Conservation (phyloP, 1,140 invertebrate genomes). For the Hormaphis cornu region DNA sequence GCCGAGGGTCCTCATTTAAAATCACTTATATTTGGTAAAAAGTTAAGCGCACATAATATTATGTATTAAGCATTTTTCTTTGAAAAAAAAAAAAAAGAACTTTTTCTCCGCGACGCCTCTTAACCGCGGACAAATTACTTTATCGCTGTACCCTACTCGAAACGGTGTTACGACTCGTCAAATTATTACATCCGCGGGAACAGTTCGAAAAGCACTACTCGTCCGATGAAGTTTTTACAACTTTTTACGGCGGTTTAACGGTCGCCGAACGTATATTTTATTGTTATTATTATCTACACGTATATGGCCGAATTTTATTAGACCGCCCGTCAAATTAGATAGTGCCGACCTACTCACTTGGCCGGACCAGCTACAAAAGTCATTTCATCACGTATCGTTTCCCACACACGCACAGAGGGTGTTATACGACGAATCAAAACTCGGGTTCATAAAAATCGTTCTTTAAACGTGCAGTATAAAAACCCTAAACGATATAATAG, state of each 20-base stretch:
- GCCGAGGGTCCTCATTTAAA: too few relatives aligned
- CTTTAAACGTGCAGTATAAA: not conserved
- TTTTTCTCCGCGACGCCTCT: not conserved
- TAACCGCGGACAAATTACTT: not conserved
- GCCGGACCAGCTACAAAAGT: not conserved
- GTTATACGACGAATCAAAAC: slow-evolving; percentile 1
- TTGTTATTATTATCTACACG: slow-evolving; percentile 1
- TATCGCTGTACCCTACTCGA: not conserved
- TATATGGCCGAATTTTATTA: not conserved
- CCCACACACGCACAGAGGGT: too few relatives aligned
- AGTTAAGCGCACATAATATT: too few relatives aligned
- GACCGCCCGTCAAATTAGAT: slow-evolving; percentile 13
- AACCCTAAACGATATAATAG: too few relatives aligned
- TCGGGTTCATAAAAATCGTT: not conserved
- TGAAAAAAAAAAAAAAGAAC: too few relatives aligned
- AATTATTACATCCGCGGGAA: not conserved
- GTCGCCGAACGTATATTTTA: slow-evolving; percentile 6
- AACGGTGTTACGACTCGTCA: not conserved
- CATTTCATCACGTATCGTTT: not conserved
- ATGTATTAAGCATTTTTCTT: too few relatives aligned
- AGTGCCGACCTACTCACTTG: not conserved
- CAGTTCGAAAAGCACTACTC: not conserved
- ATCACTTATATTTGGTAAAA: too few relatives aligned
- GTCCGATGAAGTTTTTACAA: not conserved
- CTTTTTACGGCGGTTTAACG: slow-evolving; percentile 7